Evolutionary conservation across 2,888 invertebrate species (phyloP).

Genomic region (Lysandra bellargus): DNA sequence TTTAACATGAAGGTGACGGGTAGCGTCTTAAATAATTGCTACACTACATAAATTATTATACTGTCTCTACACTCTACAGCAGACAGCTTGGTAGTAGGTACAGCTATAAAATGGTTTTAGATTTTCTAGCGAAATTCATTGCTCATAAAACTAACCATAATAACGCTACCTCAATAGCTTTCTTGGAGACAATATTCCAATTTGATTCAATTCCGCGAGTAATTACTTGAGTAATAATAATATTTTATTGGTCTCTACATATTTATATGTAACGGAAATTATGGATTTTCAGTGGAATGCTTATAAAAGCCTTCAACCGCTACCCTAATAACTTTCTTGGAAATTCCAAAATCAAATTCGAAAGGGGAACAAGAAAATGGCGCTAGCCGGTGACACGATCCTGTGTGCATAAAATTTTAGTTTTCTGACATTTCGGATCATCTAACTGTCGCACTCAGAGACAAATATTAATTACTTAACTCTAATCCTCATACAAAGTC

Average conservation of each 20-base stretch:
- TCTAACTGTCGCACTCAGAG: too few relatives aligned
- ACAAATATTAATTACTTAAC: too few relatives aligned
- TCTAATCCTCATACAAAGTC: too few relatives aligned
- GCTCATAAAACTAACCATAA: not conserved
- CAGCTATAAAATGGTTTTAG: not conserved
- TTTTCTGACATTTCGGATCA: not conserved
- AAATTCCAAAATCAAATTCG: constrained; percentile 1
- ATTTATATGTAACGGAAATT: too few relatives aligned
- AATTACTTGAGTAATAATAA: too few relatives aligned
- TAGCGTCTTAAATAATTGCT: not conserved
- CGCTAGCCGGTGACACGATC: not conserved
- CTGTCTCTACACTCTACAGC: not conserved
- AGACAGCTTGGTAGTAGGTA: not conserved
- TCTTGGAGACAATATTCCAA: not conserved
- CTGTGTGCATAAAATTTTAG: not conserved
- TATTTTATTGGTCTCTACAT: too few relatives aligned
- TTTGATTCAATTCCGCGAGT: too few relatives aligned
- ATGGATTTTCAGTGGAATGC: too few relatives aligned
- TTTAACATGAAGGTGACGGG: not conserved
- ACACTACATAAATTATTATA: not conserved
- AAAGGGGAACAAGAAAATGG: not conserved
- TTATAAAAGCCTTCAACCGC: too few relatives aligned
- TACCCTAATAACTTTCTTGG: too few relatives aligned
- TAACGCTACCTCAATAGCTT: not conserved
- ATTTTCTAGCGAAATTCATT: not conserved